phyloP scores from a whole-genome alignment of 2,888 invertebrate genomes.

The Perithous albicinctus region DNA sequence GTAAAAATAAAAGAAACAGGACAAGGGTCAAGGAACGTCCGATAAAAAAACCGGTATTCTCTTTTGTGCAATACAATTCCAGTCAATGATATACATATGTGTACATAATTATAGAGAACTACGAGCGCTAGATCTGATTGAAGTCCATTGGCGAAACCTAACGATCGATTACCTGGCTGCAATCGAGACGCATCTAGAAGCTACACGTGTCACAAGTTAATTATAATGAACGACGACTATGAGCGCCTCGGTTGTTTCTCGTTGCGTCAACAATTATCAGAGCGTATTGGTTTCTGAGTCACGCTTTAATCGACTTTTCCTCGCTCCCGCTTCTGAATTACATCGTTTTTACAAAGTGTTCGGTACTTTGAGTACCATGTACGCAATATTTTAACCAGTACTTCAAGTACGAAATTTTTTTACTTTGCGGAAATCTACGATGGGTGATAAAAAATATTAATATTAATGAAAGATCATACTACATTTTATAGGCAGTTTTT shows the following conservation, averaged over 20 bases:
- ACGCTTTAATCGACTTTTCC: slow-evolving; percentile 21
- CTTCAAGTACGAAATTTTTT: too few species aligned
- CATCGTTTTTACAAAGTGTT: too few species aligned
- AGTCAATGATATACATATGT: slow-evolving; percentile 6
- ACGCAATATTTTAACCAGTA: too few species aligned
- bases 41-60: neutral
- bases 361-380: too few species aligned
- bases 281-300: slow-evolving; percentile 51
- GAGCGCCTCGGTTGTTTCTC: slow-evolving; percentile 46
- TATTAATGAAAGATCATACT: too few species aligned
- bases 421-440: too few species aligned
- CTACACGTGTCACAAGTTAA: slow-evolving; percentile 44
- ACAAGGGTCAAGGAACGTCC: neutral
- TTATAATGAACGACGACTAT: slow-evolving; percentile 43
- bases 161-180: slow-evolving; percentile 5
- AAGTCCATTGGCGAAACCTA: slow-evolving; percentile 2
- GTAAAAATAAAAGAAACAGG: neutral
- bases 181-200: slow-evolving; percentile 8
- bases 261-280: slow-evolving; percentile 66
- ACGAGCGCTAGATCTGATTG: neutral
- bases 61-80: neutral
- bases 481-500: too few species aligned
- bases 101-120: slow-evolving; percentile 3
- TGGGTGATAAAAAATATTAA: too few species aligned
- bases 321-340: slow-evolving; percentile 1